Evolutionary conservation across 2,113 vertebrate species (phyloP), one percentile per base, ranked within the genome.

Genomic region (Larimichthys crocea): DNA sequence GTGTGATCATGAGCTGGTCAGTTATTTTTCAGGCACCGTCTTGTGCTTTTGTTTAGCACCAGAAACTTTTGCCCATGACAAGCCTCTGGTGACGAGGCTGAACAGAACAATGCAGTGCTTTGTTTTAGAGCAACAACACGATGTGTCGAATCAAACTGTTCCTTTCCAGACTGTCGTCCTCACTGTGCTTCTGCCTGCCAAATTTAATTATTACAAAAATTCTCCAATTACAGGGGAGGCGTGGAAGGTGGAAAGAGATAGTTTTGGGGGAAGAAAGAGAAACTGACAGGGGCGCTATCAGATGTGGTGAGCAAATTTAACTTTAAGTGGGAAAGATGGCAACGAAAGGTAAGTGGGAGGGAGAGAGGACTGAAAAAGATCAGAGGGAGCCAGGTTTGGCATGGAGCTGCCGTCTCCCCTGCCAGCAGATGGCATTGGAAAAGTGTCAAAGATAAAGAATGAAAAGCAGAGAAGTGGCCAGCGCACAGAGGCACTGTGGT

Each of bases 381-480:
- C 56, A 62, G 79, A 86, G 60, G 74, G 60, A 31, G 57, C 7
- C 48, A 63, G 42, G 20, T 74, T 79, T 19, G 83, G 61, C 59
- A 82, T 0, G 19, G 6, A 68, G 26, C 26, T 17, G 50, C 17
- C 17, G 4, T 77, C 48, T 55, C 56, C 44, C 49, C 62, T 79
- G 84, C 82, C 80, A 85, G 74, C 65, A 71, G 76, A 2, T 60
- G 71, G 84, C 64, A 78, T 0, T 7, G 35, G 73, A 48, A 31
- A 61, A 60, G 74, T 44, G 67, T 35, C 55, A 65, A 24, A 78
- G 79, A 82, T 7, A 40, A 90, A 80, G 49, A 70, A 46, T 74
- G 52, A 74, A 68, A 82, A 55, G 76, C 66, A 82, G 82, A 80
- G 20, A 82, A 82, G 71, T 9, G 53, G 60, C 74, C 14, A 42